These are phyloP conservation scores for Lordiphosa fenestrarum DNA, from an alignment of 2,888 invertebrate genomes.

Conservation along the genomic window DNA sequence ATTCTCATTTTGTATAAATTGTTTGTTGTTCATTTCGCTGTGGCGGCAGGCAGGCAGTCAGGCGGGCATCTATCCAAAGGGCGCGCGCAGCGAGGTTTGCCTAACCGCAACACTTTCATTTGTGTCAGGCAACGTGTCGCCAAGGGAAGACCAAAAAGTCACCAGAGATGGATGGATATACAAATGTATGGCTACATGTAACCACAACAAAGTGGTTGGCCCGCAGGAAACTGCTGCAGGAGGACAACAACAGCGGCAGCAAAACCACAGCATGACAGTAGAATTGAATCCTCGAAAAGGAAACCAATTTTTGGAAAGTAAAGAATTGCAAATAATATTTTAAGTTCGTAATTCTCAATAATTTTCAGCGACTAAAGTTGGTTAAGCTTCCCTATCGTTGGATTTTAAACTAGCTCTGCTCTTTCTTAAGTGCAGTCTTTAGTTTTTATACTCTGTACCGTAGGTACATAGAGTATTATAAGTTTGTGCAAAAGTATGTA, in stretches of 20 bases:
- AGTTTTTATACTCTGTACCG: too few species aligned
- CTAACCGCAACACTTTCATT: conserved; percentile 49
- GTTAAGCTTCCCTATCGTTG: too few species aligned
- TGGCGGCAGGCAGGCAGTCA: conserved; percentile 5
- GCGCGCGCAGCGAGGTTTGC: conserved; percentile 9
- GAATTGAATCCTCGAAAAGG: too few species aligned
- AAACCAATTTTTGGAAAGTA: too few species aligned
- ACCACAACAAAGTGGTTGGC: conserved; percentile 54
- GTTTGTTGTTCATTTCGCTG: conserved; percentile 2
- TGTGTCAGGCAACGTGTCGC: conserved; percentile 47
- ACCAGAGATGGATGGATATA: conserved; percentile 9
- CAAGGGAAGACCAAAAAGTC: conserved; percentile 34
- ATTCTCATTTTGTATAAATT: conserved; percentile 31
- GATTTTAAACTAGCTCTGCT: too few species aligned
- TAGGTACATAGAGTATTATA: too few species aligned
- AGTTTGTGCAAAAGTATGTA: too few species aligned
- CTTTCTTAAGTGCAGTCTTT: too few species aligned
- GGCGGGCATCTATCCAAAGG: conserved; percentile 16
- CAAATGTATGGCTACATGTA: conserved; percentile 16
- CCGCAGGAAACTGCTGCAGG: neutral
- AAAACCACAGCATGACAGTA: too few species aligned
- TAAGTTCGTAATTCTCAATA: too few species aligned
- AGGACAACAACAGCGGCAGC: neutral
- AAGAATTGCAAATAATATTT: too few species aligned
- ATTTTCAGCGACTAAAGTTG: too few species aligned